These are phyloP conservation scores for Caenorhabditis sulstoni DNA, from an alignment of 2,888 invertebrate species.

Conservation along the genomic window DNA sequence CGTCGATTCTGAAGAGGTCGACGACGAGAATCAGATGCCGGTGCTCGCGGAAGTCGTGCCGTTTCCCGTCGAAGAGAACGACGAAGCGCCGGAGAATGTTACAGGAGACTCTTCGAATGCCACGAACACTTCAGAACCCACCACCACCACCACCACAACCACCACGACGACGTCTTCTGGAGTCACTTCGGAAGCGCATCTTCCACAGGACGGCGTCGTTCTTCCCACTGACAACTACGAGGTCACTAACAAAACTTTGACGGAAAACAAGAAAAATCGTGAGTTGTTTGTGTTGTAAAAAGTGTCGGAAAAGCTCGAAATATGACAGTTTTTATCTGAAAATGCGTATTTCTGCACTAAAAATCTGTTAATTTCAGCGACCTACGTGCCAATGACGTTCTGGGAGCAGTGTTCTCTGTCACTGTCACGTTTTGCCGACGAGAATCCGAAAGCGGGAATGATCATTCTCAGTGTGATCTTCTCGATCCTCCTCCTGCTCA, in stretches of 20 bases:
- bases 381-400: not conserved
- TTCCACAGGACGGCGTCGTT: not conserved
- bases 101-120: too few species aligned
- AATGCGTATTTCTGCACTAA: too few species aligned
- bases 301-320: too few species aligned
- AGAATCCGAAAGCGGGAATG: not conserved
- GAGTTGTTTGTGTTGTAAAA: too few species aligned
- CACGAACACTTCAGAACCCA: too few species aligned
- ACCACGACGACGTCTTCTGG: too few species aligned
- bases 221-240: slow-evolving; percentile 3
- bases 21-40: not conserved
- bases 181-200: too few species aligned
- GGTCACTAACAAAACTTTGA: not conserved
- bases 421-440: not conserved
- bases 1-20: not conserved
- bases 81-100: too few species aligned
- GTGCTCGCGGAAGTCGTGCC: not conserved
- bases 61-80: not conserved
- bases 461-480: not conserved
- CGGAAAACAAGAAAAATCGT: too few species aligned
- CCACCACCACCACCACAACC: too few species aligned
- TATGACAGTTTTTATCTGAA: too few species aligned
- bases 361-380: not conserved
- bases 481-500: not conserved
- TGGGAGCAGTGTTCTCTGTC: not conserved